Conservation (phyloP, 2,888 invertebrate genomes). For the Agrochola lota region DNA sequence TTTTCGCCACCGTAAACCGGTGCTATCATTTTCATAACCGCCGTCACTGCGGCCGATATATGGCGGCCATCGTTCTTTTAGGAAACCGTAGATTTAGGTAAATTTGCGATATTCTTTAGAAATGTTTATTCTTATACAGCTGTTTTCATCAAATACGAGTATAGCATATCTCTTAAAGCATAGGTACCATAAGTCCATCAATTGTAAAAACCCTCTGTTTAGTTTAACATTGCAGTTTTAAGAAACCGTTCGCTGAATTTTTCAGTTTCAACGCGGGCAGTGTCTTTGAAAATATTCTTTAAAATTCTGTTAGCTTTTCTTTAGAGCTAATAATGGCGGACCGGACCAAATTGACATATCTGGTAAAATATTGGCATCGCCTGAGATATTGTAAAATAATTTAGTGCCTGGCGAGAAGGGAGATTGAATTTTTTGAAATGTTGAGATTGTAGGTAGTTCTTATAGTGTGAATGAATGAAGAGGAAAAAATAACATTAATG, state of each 20-base stretch:
- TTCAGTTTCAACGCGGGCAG: background rate
- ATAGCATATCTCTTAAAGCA: slow-evolving; percentile 1
- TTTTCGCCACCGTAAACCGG: too few species aligned
- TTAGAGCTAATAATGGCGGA: slow-evolving; percentile 47
- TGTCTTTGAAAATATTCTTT: slow-evolving; percentile 46
- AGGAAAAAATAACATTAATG: background rate
- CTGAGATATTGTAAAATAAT: slow-evolving; percentile 48
- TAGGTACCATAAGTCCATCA: background rate
- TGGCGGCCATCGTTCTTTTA: background rate
- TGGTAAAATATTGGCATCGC: slow-evolving; percentile 51
- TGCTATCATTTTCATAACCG: too few species aligned
- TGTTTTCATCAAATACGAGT: background rate
- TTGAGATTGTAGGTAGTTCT: background rate
- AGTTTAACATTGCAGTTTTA: slow-evolving; percentile 5
- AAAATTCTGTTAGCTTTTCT: slow-evolving; percentile 43
- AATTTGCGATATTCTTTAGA: background rate
- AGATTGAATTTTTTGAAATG: slow-evolving; percentile 24
- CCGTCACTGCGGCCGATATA: too few species aligned
- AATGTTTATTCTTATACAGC: too few species aligned
- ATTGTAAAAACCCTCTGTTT: background rate
- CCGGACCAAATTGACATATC: slow-evolving; percentile 52
- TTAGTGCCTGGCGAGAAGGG: slow-evolving; percentile 11
- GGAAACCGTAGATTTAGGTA: background rate
- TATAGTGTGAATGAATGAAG: background rate
- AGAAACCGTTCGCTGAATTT: slow-evolving; percentile 18